These are phyloP conservation scores for Mactra quadrangularis DNA, from an alignment of 1,140 invertebrate genomes.

Conservation along the genomic window DNA sequence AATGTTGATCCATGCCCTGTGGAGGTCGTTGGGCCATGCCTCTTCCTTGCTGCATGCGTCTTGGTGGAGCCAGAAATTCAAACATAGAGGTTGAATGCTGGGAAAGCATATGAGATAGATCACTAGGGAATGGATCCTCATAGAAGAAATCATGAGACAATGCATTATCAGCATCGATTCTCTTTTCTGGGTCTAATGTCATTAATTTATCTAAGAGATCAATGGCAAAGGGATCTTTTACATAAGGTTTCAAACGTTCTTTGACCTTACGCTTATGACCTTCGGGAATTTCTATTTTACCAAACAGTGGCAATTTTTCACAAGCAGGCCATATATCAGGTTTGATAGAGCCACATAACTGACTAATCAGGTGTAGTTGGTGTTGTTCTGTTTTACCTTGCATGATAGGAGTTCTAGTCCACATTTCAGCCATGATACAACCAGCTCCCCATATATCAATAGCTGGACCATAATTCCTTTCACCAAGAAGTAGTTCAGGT, in stretches of 20 bases:
- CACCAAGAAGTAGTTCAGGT: conserved; percentile 94
- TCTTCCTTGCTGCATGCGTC: conserved; percentile 73
- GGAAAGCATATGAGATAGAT: conserved; percentile 95
- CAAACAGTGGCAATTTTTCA: conserved; percentile 96
- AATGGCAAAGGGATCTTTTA: conserved; percentile 96
- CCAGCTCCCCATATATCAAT: conserved; percentile 99
- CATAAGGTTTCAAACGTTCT: conserved; percentile 94
- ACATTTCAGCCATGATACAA: conserved; percentile 99
- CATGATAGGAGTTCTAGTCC: conserved; percentile 93
- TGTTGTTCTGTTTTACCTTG: conserved; percentile 97
- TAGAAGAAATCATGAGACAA: conserved; percentile 99
- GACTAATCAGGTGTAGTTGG: conserved; percentile 97
- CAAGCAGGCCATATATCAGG: conserved; percentile 97
- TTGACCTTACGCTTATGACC: conserved; percentile 96
- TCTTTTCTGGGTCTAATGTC: conserved; percentile 95
- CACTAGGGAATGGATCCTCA: conserved; percentile 96
- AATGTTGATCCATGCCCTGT: conserved; percentile 79
- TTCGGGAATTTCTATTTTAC: conserved; percentile 95
- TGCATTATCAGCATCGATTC: conserved; percentile 95
- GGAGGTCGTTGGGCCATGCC: conserved; percentile 63
- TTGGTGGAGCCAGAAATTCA: conserved; percentile 94
- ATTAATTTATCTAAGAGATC: conserved; percentile 97
- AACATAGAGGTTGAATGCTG: conserved; percentile 98
- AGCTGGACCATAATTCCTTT: conserved; percentile 95
- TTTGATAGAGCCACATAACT: conserved; percentile 97